Evolutionary conservation across 2,888 invertebrate species (phyloP).

Genomic region (Corbicula japonica): DNA sequence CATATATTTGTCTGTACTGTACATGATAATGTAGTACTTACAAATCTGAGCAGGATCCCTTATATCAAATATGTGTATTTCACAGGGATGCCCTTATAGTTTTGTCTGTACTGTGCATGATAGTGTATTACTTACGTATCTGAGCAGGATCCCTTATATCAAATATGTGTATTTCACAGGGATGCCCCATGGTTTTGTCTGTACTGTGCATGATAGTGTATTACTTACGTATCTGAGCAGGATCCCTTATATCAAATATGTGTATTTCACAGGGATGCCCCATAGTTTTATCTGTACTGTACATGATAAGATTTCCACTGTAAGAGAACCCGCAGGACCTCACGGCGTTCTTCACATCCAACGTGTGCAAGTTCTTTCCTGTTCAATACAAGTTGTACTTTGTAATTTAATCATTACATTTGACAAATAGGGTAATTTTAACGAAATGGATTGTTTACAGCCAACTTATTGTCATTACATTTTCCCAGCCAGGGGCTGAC

Average conservation of each 20-base stretch:
- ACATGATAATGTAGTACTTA: too few species aligned
- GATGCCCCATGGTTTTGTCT: constrained; percentile 96
- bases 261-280: constrained; percentile 96
- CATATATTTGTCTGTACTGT: constrained; percentile 97
- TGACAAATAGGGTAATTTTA: too few species aligned
- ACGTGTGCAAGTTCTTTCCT: constrained; percentile 81
- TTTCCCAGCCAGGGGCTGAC: too few species aligned
- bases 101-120: constrained; percentile 97
- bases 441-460: too few species aligned
- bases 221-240: constrained; percentile 85
- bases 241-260: constrained; percentile 89
- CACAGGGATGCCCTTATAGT: constrained; percentile 96
- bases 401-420: too few species aligned
- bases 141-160: constrained; percentile 87
- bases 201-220: constrained; percentile 97
- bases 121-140: constrained; percentile 85
- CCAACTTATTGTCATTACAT: too few species aligned
- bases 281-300: constrained; percentile 97
- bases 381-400: too few species aligned
- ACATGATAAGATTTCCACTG: constrained; percentile 96
- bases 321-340: constrained; percentile 97
- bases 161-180: constrained; percentile 94
- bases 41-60: constrained; percentile 86
- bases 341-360: constrained; percentile 91
- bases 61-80: constrained; percentile 92